Base-by-base conservation (phyloP, 2,797 vertebrate genomes). In the Catharus ustulatus region DNA sequence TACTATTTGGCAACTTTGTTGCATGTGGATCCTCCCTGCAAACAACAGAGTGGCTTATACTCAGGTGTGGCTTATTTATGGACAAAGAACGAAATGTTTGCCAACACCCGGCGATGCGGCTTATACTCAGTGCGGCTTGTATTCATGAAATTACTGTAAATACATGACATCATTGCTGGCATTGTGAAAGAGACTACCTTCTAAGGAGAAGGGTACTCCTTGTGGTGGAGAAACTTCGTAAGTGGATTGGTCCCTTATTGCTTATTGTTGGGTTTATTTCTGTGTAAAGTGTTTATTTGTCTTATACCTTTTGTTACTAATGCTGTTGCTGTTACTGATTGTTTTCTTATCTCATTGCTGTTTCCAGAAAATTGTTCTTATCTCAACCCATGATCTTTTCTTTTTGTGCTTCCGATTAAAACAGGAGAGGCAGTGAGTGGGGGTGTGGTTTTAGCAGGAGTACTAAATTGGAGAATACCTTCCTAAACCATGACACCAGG, bases 131-230 rank as follows among this genome's bases (percentile, higher is more conserved):
- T 34, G 34, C 8, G 34, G 34, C 7, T 34, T 34, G 34, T 34
- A 34, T 34, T 34, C 34, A 34, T 34, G 34, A 34, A 34, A 34
- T 34, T 34, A 34, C 34, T 34, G 34, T 34, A 32, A 46, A 4
- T 14, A 13, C 15, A 26, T 34, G 46, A 27, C 8, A 27, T 34
- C 42, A 16, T 5, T 46, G 17, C 8, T 59, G 13, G 21, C 11
- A 1, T 0, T 30, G 22, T 10, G 13, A 10, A 48, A 40, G 26
- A 40, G 6, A 9, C 14, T 18, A 0, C 6, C 4, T 40, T 52
- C 23, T 52, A 36, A 59, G 14, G 13, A 38, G 16, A 51, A 64
- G 6, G 2, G 5, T 59, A 7, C 4, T 73, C 9, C 11, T 80
- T 52, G 20, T 22, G 8, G 4, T 22, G 5, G 46, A 67, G n/a